Base-by-base conservation (phyloP, 2,888 invertebrate genomes). In the Hypsopygia costalis region DNA sequence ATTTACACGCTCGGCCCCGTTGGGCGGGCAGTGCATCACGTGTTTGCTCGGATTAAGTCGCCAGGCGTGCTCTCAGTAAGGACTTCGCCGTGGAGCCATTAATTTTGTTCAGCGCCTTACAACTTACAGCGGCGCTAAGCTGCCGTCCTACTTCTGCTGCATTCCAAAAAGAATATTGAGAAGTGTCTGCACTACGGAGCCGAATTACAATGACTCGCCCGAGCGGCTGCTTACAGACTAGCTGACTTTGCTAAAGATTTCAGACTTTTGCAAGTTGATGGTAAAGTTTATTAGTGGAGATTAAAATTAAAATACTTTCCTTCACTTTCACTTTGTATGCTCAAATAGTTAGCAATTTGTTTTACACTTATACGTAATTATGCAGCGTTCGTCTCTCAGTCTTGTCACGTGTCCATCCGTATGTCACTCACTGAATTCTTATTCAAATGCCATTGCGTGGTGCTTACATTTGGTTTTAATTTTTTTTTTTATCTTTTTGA, bases 31-130 rank as follows among this genome's bases (percentile, higher is more conserved):
- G 37, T 39, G 43, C 41, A 35, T 47, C 43, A 43, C 42, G 40
- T 45, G 44, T 45, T 41, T 35, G 44, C 31, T 36, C 32, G 44
- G 44, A 49, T 46, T 43, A 45, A 43, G 44, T 34, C 32, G 21
- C 36, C 41, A 29, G 40, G 27, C 42, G 36, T 40, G 27, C 33
- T 40, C 40, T 11, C 16, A 20, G 34, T 31, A 39, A 44, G 32
- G 44, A 46, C 43, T 36, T 36, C 16, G 35, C 21, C 36, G 36
- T 41, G 41, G 36, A 36, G 41, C 45, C 45, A 45, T 50, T 50
- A 50, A 50, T 50, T 50, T 47, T 28, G 41, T 47, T 42, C 45
- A 50, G 40, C 43, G 49, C 45, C 45, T 50, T 45, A 45, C 45
- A 50, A 45, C 35, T 43, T 34, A 20, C 43, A 43, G 43, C 34